Base-by-base conservation (phyloP, 1,140 invertebrate genomes). In the Cryptotermes secundus region DNA sequence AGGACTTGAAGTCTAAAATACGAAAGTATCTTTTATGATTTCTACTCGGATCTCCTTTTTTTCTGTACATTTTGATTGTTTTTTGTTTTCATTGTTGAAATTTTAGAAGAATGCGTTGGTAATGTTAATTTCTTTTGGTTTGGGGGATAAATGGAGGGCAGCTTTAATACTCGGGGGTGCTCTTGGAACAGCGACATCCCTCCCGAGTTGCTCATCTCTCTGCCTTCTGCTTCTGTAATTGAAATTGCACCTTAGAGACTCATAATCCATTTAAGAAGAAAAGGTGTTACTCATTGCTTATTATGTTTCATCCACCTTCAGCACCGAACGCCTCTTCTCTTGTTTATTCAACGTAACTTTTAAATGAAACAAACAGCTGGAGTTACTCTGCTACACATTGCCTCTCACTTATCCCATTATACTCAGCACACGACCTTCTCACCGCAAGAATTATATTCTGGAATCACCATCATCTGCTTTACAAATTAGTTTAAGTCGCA, bases 231-330 rank as follows among this genome's bases (percentile, higher is more conserved):
- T 10, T 42, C 9, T 83, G 31, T 83, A 83, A 83, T 83, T 83
- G 83, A 83, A 83, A 83, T 38, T 83, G 83, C 31, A 72, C 83
- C 83, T 83, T 59, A 14, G 83, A 83, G 83, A 83, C 83, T 79
- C 83, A 83, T 83, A 83, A 83, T 79, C 83, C 83, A 35, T 65
- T 83, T 79, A 83, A 36, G 49, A 79, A 65, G 83, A 72, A 65
- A 79, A 83, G 83, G 83, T 83, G 83, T 83, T 72, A 65, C 83
- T 65, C 83, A 38, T 59, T 7, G 7, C 59, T 79, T 19, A 16
- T n/a, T 42, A 42, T 42, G 14, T 35, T 38, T 79, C 31, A 34
- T 34, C 53, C 59, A 10, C 26, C 35, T 31, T 83, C 53, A 59
- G 34, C 83, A 9, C 59, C 14, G 38, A 42, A 36, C 26, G 7